Evolutionary conservation across 1,140 invertebrate species (phyloP), one percentile per base, ranked within the genome.

Genomic region (Drosophila novamexicana): DNA sequence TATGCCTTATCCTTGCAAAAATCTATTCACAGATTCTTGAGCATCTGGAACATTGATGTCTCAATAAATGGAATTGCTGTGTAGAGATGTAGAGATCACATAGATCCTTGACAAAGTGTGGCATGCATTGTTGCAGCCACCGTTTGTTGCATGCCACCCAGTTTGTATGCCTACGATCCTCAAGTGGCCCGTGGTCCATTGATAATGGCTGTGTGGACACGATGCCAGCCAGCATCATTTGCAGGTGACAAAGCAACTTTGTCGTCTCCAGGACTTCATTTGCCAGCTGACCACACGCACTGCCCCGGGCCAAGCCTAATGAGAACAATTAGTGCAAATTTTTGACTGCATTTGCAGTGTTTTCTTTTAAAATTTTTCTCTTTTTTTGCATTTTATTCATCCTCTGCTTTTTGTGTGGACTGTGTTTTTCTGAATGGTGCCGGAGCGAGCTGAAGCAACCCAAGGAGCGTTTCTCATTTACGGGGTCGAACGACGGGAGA

Each of bases 311-410:
- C 22, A 63, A 62, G 34, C 76, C 68, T 86, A 82, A 86, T 86
- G 83, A 82, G 71, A 86, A 88, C 83, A 86, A 88, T 86, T 86
- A 86, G 83, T 79, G 76, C 84, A 86, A 53, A 64, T 54, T 58
- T 75, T 39, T 52, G 29, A 18, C 56, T 36, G 36, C 52, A 47
- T 47, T 56, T 49, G 36, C 52, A 0, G 2, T 12, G 6, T 70
- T 40, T 52, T 53, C 9, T 9, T 9, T 9, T 12, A 9, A 12
- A 40, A 12, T 44, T 10, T 34, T 7, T 59, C 6, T 42, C 32
- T 16, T 50, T 44, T 66, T 57, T 37, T 56, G 18, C 37, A 9
- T 65, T 66, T 36, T 10, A 32, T 57, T 40, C 3, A 29, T 39
- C 7, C 5, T 45, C 6, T 16, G 12, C 18, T 44, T 66, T 39